Evolutionary conservation across 2,888 invertebrate species (phyloP).

Genomic region (Diplazon laetatorius): DNA sequence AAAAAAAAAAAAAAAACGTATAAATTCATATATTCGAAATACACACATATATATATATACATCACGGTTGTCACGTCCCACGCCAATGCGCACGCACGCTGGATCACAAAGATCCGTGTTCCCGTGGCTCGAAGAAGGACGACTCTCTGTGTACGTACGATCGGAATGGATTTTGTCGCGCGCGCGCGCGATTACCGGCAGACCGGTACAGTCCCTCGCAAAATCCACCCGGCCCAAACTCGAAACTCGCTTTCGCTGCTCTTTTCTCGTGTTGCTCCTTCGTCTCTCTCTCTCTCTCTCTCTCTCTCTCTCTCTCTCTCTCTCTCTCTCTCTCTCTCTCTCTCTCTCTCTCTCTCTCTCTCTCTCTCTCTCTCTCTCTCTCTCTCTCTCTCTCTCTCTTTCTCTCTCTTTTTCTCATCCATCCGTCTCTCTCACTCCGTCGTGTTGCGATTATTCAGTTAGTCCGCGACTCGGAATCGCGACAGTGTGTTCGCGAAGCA

Average conservation of each 20-base stretch:
- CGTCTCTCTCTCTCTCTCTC: conserved; percentile 44
- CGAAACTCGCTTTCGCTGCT: conserved; percentile 12
- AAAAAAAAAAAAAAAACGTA: neutral
- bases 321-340: too few species aligned
- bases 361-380: conserved; percentile 47
- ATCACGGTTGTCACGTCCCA: conserved; percentile 37
- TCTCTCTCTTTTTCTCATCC: too few species aligned
- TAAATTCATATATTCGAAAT: conserved; percentile 3
- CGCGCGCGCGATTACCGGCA: conserved; percentile 67
- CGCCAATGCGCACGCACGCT: conserved; percentile 49
- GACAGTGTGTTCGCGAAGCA: neutral
- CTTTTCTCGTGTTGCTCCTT: conserved; percentile 3
- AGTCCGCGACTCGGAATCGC: conserved; percentile 13
- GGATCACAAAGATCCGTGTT: conserved; percentile 49
- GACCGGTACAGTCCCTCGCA: conserved; percentile 65
- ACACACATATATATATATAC: too few species aligned
- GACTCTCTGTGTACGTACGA: conserved; percentile 39
- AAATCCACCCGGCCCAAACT: conserved; percentile 20
- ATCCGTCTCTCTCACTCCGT: too few species aligned
- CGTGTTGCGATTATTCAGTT: conserved; percentile 26
- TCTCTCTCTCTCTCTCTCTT: neutral
- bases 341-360: neutral
- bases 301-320: neutral
- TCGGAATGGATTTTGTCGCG: conserved; percentile 62
- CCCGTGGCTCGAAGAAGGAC: conserved; percentile 19